These are phyloP conservation scores for Clitarchus hookeri DNA, from an alignment of 2,888 invertebrate species.

Conservation along the genomic window DNA sequence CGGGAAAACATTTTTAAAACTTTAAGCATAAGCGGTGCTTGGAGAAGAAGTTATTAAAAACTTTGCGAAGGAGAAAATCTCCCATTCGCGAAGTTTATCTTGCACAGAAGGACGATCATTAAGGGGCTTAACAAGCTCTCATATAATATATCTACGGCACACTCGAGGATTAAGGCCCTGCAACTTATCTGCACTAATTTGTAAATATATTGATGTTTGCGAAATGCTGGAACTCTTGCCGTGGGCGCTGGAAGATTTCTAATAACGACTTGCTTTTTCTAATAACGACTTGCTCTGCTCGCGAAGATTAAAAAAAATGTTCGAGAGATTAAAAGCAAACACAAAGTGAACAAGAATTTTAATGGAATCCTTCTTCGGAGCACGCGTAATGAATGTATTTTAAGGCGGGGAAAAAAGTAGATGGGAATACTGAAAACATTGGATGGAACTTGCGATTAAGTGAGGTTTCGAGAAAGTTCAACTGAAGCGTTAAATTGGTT, in stretches of 20 bases:
- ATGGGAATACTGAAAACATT: background rate
- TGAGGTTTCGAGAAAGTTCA: background rate
- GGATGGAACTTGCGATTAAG: background rate
- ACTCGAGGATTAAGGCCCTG: background rate
- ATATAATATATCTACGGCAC: background rate
- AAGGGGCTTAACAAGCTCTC: slow-evolving; percentile 9
- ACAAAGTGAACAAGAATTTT: slow-evolving; percentile 2
- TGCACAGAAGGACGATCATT: background rate
- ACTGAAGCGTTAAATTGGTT: too few species aligned
- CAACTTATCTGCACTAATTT: background rate
- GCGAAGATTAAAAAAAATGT: background rate
- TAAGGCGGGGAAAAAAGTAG: background rate
- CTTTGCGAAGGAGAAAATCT: background rate
- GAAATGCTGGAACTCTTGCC: background rate
- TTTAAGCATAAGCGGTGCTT: background rate
- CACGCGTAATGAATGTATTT: background rate
- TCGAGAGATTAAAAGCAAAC: background rate
- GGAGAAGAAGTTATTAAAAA: background rate
- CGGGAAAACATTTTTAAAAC: background rate
- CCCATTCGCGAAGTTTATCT: background rate
- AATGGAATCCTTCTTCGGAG: background rate
- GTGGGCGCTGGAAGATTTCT: background rate
- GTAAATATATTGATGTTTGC: background rate
- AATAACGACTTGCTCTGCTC: background rate
- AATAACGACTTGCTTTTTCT: background rate